Conservation (phyloP, 2,113 vertebrate species). For the Xenopus tropicalis region UCB_Xtro_10.0 CM004445.2:76616001-76616500, state of each 20-base stretch:
- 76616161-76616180: conserved; percentile 99
- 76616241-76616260: conserved; percentile 79
- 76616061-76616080: neutral
- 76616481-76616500: no score
- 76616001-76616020: no score
- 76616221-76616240: conserved; percentile 87
- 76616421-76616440: conserved; percentile 74
- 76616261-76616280: conserved; percentile 71
- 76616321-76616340: conserved; percentile 80
- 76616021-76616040: no score
- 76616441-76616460: neutral
- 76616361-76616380: conserved; percentile 97
- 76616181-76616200: conserved; percentile 96
- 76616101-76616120: conserved; percentile 99
- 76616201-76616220: conserved; percentile 75
- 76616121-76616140: conserved; percentile 99
- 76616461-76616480: neutral
- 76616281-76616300: conserved; percentile 65
- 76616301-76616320: conserved; percentile 75
- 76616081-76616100: conserved; percentile 29
- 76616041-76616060: no score
- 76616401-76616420: conserved; percentile 96
- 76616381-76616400: conserved; percentile 96
- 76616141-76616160: conserved; percentile 98
- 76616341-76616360: conserved; percentile 80